Base-by-base conservation (phyloP, 2,113 vertebrate genomes). In the Axis porcinus region DNA sequence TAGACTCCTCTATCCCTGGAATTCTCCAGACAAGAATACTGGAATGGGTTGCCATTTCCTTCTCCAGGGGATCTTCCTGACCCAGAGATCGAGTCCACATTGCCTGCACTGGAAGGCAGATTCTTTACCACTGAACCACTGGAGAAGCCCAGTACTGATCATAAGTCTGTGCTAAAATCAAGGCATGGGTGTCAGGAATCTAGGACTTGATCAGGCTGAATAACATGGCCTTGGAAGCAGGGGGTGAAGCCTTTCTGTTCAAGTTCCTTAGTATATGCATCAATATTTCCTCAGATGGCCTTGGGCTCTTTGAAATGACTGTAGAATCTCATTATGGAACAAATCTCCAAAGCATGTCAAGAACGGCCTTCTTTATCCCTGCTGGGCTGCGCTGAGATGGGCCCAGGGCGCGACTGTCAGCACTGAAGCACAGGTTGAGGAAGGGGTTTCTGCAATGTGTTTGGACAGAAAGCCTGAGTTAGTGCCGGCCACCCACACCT, bases 391-490 rank as follows among this genome's bases (percentile, higher is more conserved):
- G 33, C 52, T 4, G 15, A 91, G 47, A 70, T 64, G 14, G 27
- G 30, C 70, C 78, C 40, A 54, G 28, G 62, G 33, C 54, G 23
- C 5, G 19, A 5, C 2, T 81, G n/a, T 78, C 78, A 30, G 19
- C 40, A 54, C 15, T 14, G 82, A 81, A 89, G 23, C 45, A 28
- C 52, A 36, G 52, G 11, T 11, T 67, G 27, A 89, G 50, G 43
- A 96, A 84, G 23, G 70, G 7, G 40, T 19, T 82, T 78, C n/a
- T 91, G 19, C 86, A 92, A 96, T 87, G 57, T 36, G 33, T 89
- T 97, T 92, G 33, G 94, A 93, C 70, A 89, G 83, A 95, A 96
- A 87, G 28, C 50, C 27, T 27, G 19, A 95, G 58, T 58, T 84
- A 81, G 50, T 64, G 89, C 55, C 36, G 40, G 79, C 86, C 57